These are phyloP conservation scores for Martes martes DNA, from an alignment of 2,113 vertebrate species.

Conservation along the genomic window DNA sequence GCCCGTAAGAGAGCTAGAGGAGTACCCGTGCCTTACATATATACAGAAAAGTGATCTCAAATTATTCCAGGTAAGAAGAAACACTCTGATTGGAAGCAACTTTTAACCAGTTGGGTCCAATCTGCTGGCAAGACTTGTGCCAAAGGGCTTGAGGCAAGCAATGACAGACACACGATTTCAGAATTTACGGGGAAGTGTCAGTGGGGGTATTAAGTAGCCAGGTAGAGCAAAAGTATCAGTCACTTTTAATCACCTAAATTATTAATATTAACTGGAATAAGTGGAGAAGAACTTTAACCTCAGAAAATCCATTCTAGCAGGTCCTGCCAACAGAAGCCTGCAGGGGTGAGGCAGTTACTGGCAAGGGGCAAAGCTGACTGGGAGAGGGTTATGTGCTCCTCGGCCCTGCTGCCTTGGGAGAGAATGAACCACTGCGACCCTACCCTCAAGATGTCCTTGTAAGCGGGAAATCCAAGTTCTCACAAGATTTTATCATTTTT, in stretches of 20 bases:
- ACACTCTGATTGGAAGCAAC: not conserved
- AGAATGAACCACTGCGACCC: not conserved
- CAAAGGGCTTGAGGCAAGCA: not conserved
- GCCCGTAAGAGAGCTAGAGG: not conserved
- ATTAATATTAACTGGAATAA: slow-evolving; percentile 54
- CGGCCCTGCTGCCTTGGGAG: not conserved
- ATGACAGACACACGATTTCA: not conserved
- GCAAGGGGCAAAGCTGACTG: not conserved
- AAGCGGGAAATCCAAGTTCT: not conserved
- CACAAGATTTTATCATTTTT: not conserved
- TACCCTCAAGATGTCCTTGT: not conserved
- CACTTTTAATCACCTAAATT: slow-evolving; percentile 47
- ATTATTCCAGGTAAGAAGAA: not conserved
- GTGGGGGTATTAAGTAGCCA: not conserved
- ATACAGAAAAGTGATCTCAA: not conserved
- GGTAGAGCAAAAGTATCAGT: not conserved
- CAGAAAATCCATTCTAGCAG: not conserved
- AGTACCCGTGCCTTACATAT: accelerated
- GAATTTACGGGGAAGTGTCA: slow-evolving; percentile 31
- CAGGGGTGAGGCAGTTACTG: not conserved
- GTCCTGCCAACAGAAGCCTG: not conserved
- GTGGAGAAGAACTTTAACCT: slow-evolving; percentile 40
- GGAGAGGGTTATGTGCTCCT: too few species aligned
- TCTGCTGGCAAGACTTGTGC: not conserved
- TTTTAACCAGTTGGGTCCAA: not conserved